A percentile compares a stretch with the other conserved stretches of the same genome.
Evolutionary conservation across 2,113 vertebrate species (phyloP).

Genomic region (Ceyx melanurus): DNA sequence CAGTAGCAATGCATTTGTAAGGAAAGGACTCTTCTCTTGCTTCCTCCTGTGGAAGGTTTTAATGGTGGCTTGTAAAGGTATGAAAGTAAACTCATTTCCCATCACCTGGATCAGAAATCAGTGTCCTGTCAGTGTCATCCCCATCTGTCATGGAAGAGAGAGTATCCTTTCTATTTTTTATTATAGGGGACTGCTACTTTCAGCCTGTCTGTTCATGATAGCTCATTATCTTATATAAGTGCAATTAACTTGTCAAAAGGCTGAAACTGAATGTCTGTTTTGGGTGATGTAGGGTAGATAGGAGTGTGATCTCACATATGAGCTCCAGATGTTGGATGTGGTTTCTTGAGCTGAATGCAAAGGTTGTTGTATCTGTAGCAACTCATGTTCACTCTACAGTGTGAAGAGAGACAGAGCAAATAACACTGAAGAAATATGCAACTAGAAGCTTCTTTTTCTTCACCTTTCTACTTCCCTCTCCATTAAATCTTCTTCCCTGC

Average conservation of each 20-base stretch:
- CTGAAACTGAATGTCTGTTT: constrained; percentile 5
- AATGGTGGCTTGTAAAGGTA: not conserved
- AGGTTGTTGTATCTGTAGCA: constrained; percentile 7
- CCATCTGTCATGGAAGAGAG: not conserved
- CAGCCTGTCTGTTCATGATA: not conserved
- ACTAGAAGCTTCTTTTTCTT: not conserved
- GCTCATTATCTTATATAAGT: not conserved
- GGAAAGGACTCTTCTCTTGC: not conserved
- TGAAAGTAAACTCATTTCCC: not conserved
- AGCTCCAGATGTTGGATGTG: constrained; percentile 28
- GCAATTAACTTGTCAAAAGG: not conserved
- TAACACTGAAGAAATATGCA: not conserved
- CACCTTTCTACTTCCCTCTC: not conserved
- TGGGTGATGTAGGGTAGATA: not conserved
- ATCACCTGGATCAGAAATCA: not conserved
- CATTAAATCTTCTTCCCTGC: not conserved
- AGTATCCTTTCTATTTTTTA: not conserved
- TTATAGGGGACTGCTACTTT: not conserved
- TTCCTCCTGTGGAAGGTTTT: not conserved
- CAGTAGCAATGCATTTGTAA: not conserved
- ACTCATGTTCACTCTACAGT: not conserved
- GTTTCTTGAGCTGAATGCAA: constrained; percentile 15
- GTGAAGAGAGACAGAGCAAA: not conserved
- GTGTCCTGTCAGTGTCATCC: not conserved
- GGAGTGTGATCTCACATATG: not conserved